phyloP scores from a whole-genome alignment of 2,113 vertebrate species.

The Cyanocitta stelleri region DNA sequence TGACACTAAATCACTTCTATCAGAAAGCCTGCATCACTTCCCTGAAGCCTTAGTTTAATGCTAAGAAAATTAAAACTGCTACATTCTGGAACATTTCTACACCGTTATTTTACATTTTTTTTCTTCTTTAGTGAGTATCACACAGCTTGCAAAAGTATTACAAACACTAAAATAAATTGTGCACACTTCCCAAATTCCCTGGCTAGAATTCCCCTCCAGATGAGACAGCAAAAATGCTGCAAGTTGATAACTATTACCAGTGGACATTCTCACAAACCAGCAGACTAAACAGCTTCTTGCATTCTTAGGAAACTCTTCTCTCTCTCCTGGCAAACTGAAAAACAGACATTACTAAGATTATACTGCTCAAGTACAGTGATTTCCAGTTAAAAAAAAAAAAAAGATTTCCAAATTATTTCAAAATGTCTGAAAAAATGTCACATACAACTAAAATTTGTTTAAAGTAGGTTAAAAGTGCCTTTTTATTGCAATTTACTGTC shows the following conservation, averaged over 20 bases:
- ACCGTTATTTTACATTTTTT: not conserved
- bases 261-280: not conserved
- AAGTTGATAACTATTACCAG: not conserved
- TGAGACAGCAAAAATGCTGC: not conserved
- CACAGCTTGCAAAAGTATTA: not conserved
- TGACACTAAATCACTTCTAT: conserved; percentile 30
- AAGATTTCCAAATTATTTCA: not conserved
- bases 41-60: not conserved
- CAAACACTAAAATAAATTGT: not conserved
- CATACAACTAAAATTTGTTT: not conserved
- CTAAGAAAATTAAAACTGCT: conserved; percentile 14
- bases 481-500: not conserved
- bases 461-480: not conserved
- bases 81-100: not conserved
- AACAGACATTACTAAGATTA: not conserved
- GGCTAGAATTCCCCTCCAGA: not conserved
- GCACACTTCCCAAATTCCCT: not conserved
- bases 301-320: not conserved
- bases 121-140: not conserved
- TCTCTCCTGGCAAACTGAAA: not conserved
- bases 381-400: not conserved
- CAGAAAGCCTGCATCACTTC: not conserved
- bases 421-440: not conserved
- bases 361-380: not conserved
- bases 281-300: not conserved